Conservation (phyloP, 2,797 vertebrate genomes). For the Silurus aristotelis region DNA sequence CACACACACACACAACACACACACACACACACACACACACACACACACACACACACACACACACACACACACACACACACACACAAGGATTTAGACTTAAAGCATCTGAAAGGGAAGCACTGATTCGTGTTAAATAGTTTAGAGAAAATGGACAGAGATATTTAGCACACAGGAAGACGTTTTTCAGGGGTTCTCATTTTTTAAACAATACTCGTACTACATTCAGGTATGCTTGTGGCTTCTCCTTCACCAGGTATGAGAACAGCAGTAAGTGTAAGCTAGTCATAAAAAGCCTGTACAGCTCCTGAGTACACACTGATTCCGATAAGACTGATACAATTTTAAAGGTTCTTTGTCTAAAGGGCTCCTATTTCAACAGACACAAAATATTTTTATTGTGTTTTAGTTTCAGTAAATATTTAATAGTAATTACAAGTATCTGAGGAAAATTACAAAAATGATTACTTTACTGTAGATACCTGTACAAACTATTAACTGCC, state of each 20-base stretch:
- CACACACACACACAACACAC: background rate
- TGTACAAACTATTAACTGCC: background rate
- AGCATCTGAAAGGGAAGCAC: background rate
- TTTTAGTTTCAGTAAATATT: background rate
- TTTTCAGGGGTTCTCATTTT: background rate
- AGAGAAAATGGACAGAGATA: background rate
- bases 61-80: background rate
- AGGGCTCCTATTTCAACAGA: background rate
- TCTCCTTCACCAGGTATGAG: background rate
- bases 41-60: background rate
- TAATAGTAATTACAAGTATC: background rate
- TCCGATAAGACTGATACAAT: constrained; percentile 37
- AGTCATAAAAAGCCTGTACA: background rate
- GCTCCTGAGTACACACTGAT: background rate
- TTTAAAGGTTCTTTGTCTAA: constrained; percentile 5
- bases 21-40: background rate
- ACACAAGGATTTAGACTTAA: background rate
- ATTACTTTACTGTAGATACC: background rate
- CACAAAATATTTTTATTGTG: background rate
- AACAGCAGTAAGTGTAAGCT: background rate
- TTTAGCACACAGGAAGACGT: background rate
- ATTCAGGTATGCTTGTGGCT: background rate
- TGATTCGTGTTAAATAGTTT: background rate
- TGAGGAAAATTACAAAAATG: no score
- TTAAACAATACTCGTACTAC: background rate